Evolutionary conservation across 2,888 invertebrate genomes (phyloP), one percentile per base, ranked within the genome.

Genomic region (Carpatolechia fugitivella): DNA sequence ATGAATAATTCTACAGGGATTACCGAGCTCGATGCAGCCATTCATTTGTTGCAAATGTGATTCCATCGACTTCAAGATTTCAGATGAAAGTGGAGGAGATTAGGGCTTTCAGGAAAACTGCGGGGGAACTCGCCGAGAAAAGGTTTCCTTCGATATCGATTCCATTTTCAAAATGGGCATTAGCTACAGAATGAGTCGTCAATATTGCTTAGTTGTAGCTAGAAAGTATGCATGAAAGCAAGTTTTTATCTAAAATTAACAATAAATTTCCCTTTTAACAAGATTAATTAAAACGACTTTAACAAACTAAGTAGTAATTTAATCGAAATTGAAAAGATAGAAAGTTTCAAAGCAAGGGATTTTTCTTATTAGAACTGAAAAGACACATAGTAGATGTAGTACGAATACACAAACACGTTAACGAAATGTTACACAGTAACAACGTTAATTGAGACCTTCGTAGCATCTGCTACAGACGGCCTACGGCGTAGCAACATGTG

Each of bases 1-100:
- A 76, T 76, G 75, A 76, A 76, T 76, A 74, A 76, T 76, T 76
- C 74, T 55, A 63, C 53, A 56, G 56, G 59, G 62, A 69, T 69
- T 68, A 70, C 64, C 38, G 41, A 18, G 49, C 54, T 51, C 50
- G 51, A 54, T 48, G 54, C 29, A 44, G 16, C 59, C 59, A 61
- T 68, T 60, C 60, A 62, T 57, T 62, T 58, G 54, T 57, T 56
- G 58, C 58, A 54, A 62, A 62, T 57, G 46, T 18, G 36, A 53
- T 36, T 36, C 47, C 51, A 52, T 56, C 49, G 20, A 51, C 50
- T 49, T 54, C 50, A 40, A 49, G 54, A 60, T 60, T 60, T 56
- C 51, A 57, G 60, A 55, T 54, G 58, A 35, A 49, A 49, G 47
- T 48, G 47, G 14, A n/a, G 35, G 49, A 47, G 47, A 47, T 49